Evolutionary conservation across 1,140 invertebrate species (phyloP), one percentile per base, ranked within the genome.

Genomic region (Notospermus geniculatus): DNA sequence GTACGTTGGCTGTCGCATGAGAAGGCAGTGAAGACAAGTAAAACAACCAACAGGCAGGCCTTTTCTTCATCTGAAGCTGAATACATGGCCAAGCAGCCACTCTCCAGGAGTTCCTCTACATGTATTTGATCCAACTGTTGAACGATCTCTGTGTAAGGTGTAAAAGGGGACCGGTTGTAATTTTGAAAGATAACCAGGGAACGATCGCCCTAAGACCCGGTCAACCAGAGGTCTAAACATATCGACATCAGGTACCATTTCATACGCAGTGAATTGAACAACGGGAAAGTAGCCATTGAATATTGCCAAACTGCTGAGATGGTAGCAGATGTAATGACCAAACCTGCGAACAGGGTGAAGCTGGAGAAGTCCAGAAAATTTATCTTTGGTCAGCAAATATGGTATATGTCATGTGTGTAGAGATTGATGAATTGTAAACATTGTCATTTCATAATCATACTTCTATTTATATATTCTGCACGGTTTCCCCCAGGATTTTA

Each of bases 1-100:
- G n/a, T n/a, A n/a, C n/a, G n/a, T n/a, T n/a, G n/a, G n/a, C n/a
- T n/a, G n/a, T n/a, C n/a, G n/a, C n/a, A n/a, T n/a, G n/a, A n/a
- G n/a, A n/a, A n/a, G n/a, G n/a, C n/a, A n/a, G n/a, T n/a, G n/a
- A n/a, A n/a, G n/a, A n/a, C n/a, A n/a, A n/a, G n/a, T n/a, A n/a
- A n/a, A n/a, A n/a, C n/a, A n/a, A n/a, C n/a, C n/a, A n/a, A n/a
- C n/a, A n/a, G n/a, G n/a, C n/a, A n/a, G n/a, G n/a, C n/a, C n/a
- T n/a, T n/a, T n/a, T n/a, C 76, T 22, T 77, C 75, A 2, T 82
- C 79, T 17, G 84, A 79, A 57, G 82, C 73, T 17, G 76, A 79
- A 59, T 84, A 83, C 62, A 67, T 54, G 2, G 54, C 61, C 15
- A 59, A n/a, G 57, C 39, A 54, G 53, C 56, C 13, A 55, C 36